A percentile compares a stretch with the other conserved stretches of the same genome.
phyloP scores from a whole-genome alignment of 2,888 invertebrate genomes.

The Lithophane ornitopus region DNA sequence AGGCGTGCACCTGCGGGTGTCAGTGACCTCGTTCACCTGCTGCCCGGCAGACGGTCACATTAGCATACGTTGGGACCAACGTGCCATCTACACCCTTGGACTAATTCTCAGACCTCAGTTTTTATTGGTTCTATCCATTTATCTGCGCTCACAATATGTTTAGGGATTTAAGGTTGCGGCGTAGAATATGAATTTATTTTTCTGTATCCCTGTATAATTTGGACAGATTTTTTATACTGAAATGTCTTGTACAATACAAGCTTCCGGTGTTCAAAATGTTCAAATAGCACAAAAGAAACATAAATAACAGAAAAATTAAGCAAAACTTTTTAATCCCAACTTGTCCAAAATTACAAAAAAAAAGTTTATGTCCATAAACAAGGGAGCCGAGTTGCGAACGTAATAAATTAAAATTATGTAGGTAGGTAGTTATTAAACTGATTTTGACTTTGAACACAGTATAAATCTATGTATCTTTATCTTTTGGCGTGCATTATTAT shows the following conservation, averaged over 20 bases:
- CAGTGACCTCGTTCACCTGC: slow-evolving; percentile 88
- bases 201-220: background rate
- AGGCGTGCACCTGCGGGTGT: slow-evolving; percentile 81
- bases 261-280: background rate
- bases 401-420: slow-evolving; percentile 7
- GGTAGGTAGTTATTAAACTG: background rate
- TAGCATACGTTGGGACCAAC: slow-evolving; percentile 77
- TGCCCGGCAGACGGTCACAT: slow-evolving; percentile 75
- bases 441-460: slow-evolving; percentile 6
- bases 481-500: background rate
- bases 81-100: slow-evolving; percentile 67
- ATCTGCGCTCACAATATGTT: slow-evolving; percentile 13
- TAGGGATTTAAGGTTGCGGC: background rate
- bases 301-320: background rate
- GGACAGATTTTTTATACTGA: background rate
- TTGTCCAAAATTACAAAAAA: slow-evolving; percentile 4
- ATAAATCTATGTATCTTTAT: slow-evolving; percentile 17
- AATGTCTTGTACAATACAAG: background rate
- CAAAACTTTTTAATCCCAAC: background rate
- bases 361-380: slow-evolving; percentile 7
- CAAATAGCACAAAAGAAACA: too few relatives aligned
- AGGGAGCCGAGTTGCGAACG: background rate
- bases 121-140: slow-evolving; percentile 28
- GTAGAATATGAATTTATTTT: background rate
- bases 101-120: slow-evolving; percentile 42